phyloP scores from a whole-genome alignment of 2,888 invertebrate species.

The Toxonevra muliebris region DNA sequence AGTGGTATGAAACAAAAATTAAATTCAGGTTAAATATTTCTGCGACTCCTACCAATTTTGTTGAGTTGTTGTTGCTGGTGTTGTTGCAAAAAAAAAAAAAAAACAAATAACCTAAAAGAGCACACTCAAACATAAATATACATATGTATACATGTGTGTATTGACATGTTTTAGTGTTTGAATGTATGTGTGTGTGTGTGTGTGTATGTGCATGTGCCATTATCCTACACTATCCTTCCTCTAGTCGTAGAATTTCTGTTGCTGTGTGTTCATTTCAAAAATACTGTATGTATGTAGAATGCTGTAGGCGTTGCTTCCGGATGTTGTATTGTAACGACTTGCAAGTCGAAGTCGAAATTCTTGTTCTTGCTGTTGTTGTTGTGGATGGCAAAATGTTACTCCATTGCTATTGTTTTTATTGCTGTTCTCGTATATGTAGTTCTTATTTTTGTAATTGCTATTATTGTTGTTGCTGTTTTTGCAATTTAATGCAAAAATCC shows the following conservation, averaged over 20 bases:
- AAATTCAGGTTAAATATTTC: too few species aligned
- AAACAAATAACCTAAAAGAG: too few species aligned
- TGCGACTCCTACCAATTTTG: too few species aligned
- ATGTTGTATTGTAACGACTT: constrained; percentile 32
- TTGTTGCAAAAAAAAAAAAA: too few species aligned
- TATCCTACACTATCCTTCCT: constrained; percentile 5
- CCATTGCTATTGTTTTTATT: constrained; percentile 2
- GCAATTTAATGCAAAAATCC: constrained; percentile 52
- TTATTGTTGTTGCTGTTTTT: neutral
- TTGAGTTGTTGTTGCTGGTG: too few species aligned
- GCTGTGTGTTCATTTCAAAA: neutral
- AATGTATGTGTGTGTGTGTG: neutral
- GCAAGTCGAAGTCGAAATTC: constrained; percentile 41
- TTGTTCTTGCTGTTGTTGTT: constrained; percentile 29
- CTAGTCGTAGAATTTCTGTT: neutral
- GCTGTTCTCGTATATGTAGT: too few species aligned
- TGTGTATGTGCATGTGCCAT: neutral
- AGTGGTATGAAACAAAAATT: too few species aligned
- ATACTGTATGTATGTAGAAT: neutral
- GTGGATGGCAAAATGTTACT: too few species aligned
- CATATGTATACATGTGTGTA: neutral
- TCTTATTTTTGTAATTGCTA: too few species aligned
- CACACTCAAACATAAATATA: too few species aligned
- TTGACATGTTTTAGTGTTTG: neutral
- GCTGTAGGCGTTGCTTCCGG: constrained; percentile 38